Base-by-base conservation (phyloP, 2,797 vertebrate genomes). In the Microctenopoma steveboyesi region DNA sequence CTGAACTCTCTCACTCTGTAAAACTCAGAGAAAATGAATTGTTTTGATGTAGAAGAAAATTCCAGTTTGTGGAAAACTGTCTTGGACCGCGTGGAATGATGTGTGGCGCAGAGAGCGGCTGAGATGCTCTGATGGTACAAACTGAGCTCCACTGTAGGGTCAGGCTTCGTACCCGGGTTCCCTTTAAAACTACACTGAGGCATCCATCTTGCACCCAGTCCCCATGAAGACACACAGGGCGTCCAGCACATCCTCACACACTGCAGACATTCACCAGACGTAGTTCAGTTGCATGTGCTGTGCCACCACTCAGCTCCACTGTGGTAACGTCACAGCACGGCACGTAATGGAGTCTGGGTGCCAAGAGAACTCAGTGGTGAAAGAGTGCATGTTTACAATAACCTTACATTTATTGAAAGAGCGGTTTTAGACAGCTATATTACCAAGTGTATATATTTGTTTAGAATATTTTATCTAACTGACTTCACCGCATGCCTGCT, bases 341-440 rank as follows among this genome's bases (percentile, higher is more conserved):
- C 60, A 51, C 42, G 46, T 46, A 51, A 15, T 74, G 90, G 89
- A 86, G 86, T 84, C 89, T 85, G 86, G 82, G 83, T 18, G 75
- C 78, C 47, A n/a, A 18, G 80, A 71, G 67, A 65, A 33, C 84
- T 89, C 88, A 52, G 88, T 86, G 86, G 46, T 63, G 78, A 70
- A 85, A 75, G 91, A 91, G 92, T 93, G 93, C 92, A 93, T 94
- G 93, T 94, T 94, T 94, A 93, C 94, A 93, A 76, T 87, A 81
- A 84, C 69, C 85, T 84, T 91, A 89, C 79, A 86, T 88, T 89
- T 87, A 92, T 65, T 64, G 79, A 87, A 72, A 72, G 78, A 83
- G 85, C 86, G 73, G 75, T 92, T 92, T 90, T 76, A 80, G 85
- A 88, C 69, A 71, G 76, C 81, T 81, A 64, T 88, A 78, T 77